Percentiles rank a stretch among this genome's conserved stretches.
phyloP scores from a whole-genome alignment of 2,113 vertebrate genomes.

The Chloropsis cyanopogon region DNA sequence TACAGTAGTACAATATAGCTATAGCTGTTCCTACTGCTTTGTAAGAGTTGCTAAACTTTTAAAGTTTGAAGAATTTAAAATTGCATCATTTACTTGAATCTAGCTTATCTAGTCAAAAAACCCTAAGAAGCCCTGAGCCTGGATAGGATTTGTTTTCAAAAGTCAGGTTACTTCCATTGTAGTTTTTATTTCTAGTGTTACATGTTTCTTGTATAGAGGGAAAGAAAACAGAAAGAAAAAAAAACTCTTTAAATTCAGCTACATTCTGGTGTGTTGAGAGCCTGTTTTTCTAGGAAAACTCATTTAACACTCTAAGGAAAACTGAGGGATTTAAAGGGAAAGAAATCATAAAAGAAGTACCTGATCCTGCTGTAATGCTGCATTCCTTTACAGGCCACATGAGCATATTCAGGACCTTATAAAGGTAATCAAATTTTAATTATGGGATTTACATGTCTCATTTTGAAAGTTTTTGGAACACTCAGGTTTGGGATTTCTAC shows the following conservation, averaged over 20 bases:
- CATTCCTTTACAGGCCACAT: background rate
- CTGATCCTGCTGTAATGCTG: background rate
- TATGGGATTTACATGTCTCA: background rate
- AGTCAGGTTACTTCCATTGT: background rate
- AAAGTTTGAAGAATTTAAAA: slow-evolving; percentile 41
- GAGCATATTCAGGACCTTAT: background rate
- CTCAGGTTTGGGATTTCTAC: background rate
- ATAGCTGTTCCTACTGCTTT: background rate
- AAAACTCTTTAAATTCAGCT: slow-evolving; percentile 5
- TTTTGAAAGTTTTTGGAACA: background rate
- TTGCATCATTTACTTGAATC: slow-evolving; percentile 49
- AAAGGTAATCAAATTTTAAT: background rate
- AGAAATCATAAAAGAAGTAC: background rate
- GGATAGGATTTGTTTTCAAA: background rate
- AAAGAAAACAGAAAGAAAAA: background rate
- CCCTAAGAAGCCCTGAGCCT: background rate
- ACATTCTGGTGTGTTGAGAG: slow-evolving; percentile 1
- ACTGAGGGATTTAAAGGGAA: background rate
- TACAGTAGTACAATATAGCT: background rate
- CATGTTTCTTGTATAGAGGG: accelerated
- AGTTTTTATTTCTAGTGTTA: background rate
- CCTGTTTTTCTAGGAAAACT: slow-evolving; percentile 46
- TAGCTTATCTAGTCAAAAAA: background rate
- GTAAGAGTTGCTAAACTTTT: background rate
- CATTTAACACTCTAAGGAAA: background rate